Percentiles rank a stretch among this genome's conserved stretches.
Conservation (phyloP, 1,140 invertebrate genomes). For the Brachionus asplanchnoidis region DNA sequence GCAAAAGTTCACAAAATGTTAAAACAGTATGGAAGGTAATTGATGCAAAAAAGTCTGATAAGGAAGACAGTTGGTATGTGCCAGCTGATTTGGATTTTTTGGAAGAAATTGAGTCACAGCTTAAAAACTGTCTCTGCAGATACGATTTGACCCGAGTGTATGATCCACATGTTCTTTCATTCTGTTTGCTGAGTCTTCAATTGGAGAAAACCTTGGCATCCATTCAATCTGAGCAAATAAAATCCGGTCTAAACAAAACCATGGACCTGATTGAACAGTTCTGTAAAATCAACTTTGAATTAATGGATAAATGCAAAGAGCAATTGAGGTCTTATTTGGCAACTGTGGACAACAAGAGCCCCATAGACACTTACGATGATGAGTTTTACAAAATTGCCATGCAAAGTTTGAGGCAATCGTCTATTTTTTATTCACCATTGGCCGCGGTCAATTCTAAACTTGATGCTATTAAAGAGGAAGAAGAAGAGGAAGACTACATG, state of each 20-base stretch:
- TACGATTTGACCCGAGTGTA: background rate
- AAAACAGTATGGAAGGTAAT: background rate
- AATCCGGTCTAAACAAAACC: background rate
- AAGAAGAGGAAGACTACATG: background rate
- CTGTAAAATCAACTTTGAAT: background rate
- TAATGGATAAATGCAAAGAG: slow-evolving; percentile 17
- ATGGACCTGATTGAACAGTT: background rate
- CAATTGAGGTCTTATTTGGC: background rate
- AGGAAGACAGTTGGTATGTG: background rate
- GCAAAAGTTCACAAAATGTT: background rate
- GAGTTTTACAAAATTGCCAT: slow-evolving; percentile 2
- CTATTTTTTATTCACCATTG: slow-evolving; percentile 2
- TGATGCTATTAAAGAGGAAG: slow-evolving; percentile 23
- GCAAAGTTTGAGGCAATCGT: background rate
- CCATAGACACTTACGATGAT: background rate
- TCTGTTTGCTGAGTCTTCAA: slow-evolving; percentile 14
- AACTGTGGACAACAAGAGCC: background rate
- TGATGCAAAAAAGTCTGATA: background rate
- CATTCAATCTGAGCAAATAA: background rate
- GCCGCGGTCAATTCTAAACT: background rate
- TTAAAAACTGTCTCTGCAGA: slow-evolving; percentile 3
- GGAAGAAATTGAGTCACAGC: background rate
- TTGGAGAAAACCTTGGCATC: background rate
- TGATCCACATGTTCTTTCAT: background rate
- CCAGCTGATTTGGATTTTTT: slow-evolving; percentile 38